These are phyloP conservation scores for Cylas formicarius DNA, from an alignment of 1,140 invertebrate genomes.

Conservation along the genomic window DNA sequence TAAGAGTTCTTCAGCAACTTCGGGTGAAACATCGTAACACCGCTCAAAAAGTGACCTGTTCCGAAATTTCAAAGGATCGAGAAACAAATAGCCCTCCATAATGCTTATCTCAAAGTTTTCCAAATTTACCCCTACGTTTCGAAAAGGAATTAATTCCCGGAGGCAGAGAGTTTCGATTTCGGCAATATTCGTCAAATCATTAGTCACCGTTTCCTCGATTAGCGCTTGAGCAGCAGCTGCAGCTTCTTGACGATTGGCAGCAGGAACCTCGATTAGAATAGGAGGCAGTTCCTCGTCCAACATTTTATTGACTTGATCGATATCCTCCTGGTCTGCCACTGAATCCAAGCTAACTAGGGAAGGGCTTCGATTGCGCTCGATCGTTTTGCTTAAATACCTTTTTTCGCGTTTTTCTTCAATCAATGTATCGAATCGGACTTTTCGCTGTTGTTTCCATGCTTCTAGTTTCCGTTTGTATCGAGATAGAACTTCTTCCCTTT, in stretches of 20 bases:
- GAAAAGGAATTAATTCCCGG: constrained; percentile 43
- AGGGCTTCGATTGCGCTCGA: constrained; percentile 7
- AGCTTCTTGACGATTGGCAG: constrained; percentile 44
- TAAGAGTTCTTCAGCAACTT: constrained; percentile 48
- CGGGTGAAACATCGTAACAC: constrained; percentile 44
- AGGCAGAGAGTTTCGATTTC: constrained; percentile 41
- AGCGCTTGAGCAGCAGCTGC: constrained; percentile 41
- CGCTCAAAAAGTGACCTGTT: constrained; percentile 48
- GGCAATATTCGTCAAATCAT: constrained; percentile 34
- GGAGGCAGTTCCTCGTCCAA: constrained; percentile 39
- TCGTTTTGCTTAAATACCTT: constrained; percentile 25
- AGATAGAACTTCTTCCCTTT: constrained; percentile 37
- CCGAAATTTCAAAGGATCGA: constrained; percentile 41
- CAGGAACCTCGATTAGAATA: constrained; percentile 41
- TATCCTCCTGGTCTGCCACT: constrained; percentile 34
- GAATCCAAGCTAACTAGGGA: constrained; percentile 33
- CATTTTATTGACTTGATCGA: constrained; percentile 27
- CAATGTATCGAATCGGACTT: constrained; percentile 29
- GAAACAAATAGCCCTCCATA: constrained; percentile 33
- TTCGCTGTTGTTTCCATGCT: constrained; percentile 25
- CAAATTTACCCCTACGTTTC: constrained; percentile 40
- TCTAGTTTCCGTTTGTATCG: constrained; percentile 29
- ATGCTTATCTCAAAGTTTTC: constrained; percentile 36
- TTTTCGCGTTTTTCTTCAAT: constrained; percentile 25
- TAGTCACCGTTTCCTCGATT: constrained; percentile 43